Conservation (phyloP, 2,797 vertebrate species). For the Phalloptychus januarius region DNA sequence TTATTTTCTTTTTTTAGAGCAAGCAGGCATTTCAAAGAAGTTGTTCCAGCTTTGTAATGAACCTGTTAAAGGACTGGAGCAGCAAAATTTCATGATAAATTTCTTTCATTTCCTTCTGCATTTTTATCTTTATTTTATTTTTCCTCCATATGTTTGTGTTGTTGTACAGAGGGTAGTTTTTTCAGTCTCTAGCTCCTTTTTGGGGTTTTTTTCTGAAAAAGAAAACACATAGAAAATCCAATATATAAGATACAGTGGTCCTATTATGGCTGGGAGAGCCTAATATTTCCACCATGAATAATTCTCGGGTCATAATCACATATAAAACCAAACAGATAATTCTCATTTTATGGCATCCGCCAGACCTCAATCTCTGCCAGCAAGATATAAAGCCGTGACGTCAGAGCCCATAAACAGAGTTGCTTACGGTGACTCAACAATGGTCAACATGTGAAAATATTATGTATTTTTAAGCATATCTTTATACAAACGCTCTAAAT, state of each 20-base stretch:
- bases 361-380: neutral
- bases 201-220: neutral
- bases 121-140: neutral
- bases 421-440: neutral
- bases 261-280: neutral
- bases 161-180: neutral
- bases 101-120: neutral
- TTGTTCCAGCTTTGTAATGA: constrained; percentile 8
- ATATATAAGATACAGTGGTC: too few relatives aligned
- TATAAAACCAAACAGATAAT: neutral
- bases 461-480: neutral
- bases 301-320: neutral
- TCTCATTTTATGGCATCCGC: neutral
- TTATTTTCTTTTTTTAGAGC: neutral
- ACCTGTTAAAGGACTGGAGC: neutral
- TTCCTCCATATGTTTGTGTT: neutral
- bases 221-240: too few relatives aligned
- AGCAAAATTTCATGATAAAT: neutral
- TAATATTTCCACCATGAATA: neutral
- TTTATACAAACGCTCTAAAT: neutral
- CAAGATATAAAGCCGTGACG: neutral
- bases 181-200: neutral
- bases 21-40: constrained; percentile 9
- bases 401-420: neutral
- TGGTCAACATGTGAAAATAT: neutral